A percentile compares a stretch with the other conserved stretches of the same genome.
phyloP scores from a whole-genome alignment of 2,113 vertebrate species.

The Monopterus albus region DNA sequence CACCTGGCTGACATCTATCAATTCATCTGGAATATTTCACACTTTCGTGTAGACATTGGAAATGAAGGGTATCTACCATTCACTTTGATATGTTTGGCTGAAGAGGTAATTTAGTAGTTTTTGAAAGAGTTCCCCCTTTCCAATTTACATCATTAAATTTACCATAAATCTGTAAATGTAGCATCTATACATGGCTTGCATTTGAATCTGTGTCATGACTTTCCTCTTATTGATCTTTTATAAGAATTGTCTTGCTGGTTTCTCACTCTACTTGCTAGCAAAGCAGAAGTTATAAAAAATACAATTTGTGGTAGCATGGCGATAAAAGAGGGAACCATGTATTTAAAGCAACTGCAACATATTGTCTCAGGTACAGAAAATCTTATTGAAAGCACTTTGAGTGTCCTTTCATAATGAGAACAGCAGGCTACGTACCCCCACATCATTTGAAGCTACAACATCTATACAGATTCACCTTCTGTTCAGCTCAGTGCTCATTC shows the following conservation, averaged over 20 bases:
- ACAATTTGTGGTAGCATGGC: slow-evolving; percentile 6
- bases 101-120: too few relatives aligned
- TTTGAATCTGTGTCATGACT: background rate
- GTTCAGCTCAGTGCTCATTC: background rate
- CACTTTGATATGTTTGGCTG: too few relatives aligned
- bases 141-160: background rate
- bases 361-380: background rate
- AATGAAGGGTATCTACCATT: too few relatives aligned
- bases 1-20: too few relatives aligned
- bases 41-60: background rate
- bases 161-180: background rate
- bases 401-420: background rate
- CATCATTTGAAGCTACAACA: slow-evolving; percentile 2
- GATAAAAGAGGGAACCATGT: background rate
- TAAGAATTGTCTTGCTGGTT: background rate
- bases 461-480: slow-evolving; percentile 12
- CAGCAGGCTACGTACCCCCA: background rate
- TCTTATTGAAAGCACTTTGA: background rate
- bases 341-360: slow-evolving; percentile 14
- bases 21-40: background rate
- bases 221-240: background rate
- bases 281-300: slow-evolving; percentile 18
- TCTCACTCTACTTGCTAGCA: background rate
- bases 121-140: background rate
- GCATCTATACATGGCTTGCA: background rate